These are phyloP conservation scores for Anas acuta DNA, from an alignment of 2,797 vertebrate genomes.

Conservation along the genomic window DNA sequence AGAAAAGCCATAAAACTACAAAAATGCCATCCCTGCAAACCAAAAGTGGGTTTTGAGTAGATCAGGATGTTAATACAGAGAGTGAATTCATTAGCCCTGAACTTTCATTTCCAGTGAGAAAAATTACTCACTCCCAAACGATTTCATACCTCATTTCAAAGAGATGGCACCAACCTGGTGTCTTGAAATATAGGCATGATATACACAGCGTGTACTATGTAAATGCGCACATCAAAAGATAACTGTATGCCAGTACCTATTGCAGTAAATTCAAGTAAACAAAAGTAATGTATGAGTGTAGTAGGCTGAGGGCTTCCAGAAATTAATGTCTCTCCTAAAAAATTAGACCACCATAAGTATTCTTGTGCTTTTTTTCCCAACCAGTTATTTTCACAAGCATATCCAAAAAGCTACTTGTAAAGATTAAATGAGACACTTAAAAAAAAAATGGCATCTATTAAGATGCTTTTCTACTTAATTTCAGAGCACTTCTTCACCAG, in stretches of 20 bases:
- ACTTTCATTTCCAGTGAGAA: neutral
- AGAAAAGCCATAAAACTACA: constrained; percentile 17
- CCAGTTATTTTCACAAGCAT: constrained; percentile 10
- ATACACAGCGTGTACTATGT: neutral
- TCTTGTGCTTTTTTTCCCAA: neutral
- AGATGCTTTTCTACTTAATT: constrained; percentile 16
- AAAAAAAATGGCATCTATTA: constrained; percentile 26
- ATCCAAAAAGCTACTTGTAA: constrained; percentile 41
- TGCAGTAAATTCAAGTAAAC: neutral
- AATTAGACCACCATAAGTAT: neutral
- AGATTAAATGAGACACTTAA: constrained; percentile 35
- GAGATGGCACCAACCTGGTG: neutral
- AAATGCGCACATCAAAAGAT: rapidly evolving
- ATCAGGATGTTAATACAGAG: neutral
- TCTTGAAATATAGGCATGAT: neutral
- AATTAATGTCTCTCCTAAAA: neutral
- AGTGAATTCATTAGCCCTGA: neutral
- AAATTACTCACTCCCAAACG: neutral
- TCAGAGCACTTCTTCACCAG: constrained; percentile 11
- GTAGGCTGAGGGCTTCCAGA: neutral
- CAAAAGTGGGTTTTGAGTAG: neutral
- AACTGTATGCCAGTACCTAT: neutral
- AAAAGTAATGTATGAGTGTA: neutral
- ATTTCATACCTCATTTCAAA: neutral
- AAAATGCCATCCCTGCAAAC: neutral